Evolutionary conservation across 1,140 invertebrate species (phyloP).

Genomic region (Lordiphosa clarofinis): DNA sequence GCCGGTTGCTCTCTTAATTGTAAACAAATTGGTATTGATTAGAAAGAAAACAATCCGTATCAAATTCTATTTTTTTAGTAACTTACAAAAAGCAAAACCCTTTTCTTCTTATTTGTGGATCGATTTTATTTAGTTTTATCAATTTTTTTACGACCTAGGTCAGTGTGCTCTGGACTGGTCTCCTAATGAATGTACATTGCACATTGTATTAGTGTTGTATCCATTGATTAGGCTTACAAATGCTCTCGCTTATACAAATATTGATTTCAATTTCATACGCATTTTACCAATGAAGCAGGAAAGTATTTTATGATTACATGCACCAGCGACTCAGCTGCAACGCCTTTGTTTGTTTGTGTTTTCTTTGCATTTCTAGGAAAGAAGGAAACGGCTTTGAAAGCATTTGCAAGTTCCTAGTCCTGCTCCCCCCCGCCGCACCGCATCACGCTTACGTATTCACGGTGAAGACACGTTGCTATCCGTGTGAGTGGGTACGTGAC

Average conservation of each 20-base stretch:
- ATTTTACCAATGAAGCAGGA: constrained; percentile 2
- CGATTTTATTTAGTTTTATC: no score
- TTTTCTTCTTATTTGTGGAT: no score
- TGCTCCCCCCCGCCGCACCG: neutral
- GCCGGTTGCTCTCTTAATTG: no score
- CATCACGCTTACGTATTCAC: constrained; percentile 35
- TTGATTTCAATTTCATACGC: constrained; percentile 29
- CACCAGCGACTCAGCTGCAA: no score
- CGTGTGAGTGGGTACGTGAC: constrained; percentile 53
- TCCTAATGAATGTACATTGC: constrained; percentile 11
- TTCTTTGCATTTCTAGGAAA: constrained; percentile 67
- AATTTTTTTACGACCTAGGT: neutral
- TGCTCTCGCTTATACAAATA: constrained; percentile 22
- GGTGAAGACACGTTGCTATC: constrained; percentile 9
- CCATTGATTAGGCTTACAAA: constrained; percentile 49
- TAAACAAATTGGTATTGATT: no score
- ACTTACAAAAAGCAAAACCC: no score
- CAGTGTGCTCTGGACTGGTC: constrained; percentile 3
- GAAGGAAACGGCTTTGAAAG: constrained; percentile 61
- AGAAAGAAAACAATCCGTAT: no score
- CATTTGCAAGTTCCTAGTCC: constrained; percentile 33
- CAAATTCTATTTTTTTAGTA: no score
- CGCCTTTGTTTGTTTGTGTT: constrained; percentile 34
- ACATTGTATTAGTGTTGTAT: constrained; percentile 35
- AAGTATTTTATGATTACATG: constrained; percentile 13